These are phyloP conservation scores for Dynastes hyllus DNA, from an alignment of 2,888 invertebrate genomes.

Conservation along the genomic window DNA sequence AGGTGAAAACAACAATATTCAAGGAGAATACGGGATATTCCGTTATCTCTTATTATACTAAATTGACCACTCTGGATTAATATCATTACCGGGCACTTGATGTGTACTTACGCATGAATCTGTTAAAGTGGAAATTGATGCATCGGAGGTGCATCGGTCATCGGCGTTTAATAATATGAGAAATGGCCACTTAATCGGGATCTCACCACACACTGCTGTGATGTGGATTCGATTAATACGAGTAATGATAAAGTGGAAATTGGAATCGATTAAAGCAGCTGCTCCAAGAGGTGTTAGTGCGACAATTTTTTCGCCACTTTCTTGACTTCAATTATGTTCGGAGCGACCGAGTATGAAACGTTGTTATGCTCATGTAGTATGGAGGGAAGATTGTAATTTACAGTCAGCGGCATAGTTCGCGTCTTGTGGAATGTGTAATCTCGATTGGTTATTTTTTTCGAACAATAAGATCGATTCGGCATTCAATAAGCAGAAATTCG, in stretches of 20 bases:
- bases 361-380: slow-evolving; percentile 7
- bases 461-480: slow-evolving; percentile 25
- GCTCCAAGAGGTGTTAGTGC: slow-evolving; percentile 35
- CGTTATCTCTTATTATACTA: slow-evolving; percentile 18
- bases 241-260: slow-evolving; percentile 39
- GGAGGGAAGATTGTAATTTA: slow-evolving; percentile 27
- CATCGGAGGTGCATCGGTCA: not conserved
- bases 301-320: slow-evolving; percentile 30
- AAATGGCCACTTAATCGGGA: slow-evolving; percentile 7
- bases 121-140: slow-evolving; percentile 39
- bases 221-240: slow-evolving; percentile 38
- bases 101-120: not conserved
- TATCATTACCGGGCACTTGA: not conserved
- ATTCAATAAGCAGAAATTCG: slow-evolving; percentile 10
- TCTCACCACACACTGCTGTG: slow-evolving; percentile 7
- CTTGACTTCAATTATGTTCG: slow-evolving; percentile 18
- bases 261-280: slow-evolving; percentile 26
- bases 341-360: slow-evolving; percentile 12
- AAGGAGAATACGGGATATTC: not conserved
- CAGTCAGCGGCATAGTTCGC: slow-evolving; percentile 3
- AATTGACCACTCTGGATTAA: slow-evolving; percentile 4
- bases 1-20: not conserved
- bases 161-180: slow-evolving; percentile 40
- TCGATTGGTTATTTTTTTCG: not conserved
- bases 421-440: not conserved